phyloP scores from a whole-genome alignment of 2,888 invertebrate genomes.

The Acronicta aceris region DNA sequence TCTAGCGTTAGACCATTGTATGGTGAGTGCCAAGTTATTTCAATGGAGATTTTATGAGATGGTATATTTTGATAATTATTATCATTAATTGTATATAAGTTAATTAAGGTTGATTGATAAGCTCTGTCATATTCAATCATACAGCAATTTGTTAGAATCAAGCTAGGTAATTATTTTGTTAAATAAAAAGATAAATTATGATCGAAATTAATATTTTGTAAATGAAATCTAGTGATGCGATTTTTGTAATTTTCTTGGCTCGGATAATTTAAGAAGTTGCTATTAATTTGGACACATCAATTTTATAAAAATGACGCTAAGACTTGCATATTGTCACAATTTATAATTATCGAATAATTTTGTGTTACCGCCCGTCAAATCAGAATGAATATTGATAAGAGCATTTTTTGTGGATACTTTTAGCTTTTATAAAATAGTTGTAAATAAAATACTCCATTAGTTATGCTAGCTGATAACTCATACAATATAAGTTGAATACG shows the following conservation, averaged over 20 bases:
- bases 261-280: slow-evolving; percentile 9
- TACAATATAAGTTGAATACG: slow-evolving; percentile 46
- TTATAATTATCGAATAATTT: too few relatives aligned
- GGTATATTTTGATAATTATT: slow-evolving; percentile 77
- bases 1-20: slow-evolving; percentile 66
- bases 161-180: slow-evolving; percentile 13
- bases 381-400: slow-evolving; percentile 12
- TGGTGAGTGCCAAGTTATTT: slow-evolving; percentile 83
- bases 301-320: background rate
- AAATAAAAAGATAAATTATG: slow-evolving; percentile 1
- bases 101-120: slow-evolving; percentile 68
- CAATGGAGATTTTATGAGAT: slow-evolving; percentile 76
- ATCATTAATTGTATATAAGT: slow-evolving; percentile 72
- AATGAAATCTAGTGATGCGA: slow-evolving; percentile 4
- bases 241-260: slow-evolving; percentile 6
- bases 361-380: too few relatives aligned
- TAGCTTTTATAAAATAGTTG: slow-evolving; percentile 38
- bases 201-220: slow-evolving; percentile 9
- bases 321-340: too few relatives aligned
- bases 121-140: slow-evolving; percentile 62
- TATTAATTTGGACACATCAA: slow-evolving; percentile 36
- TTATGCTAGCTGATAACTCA: slow-evolving; percentile 54
- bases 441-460: slow-evolving; percentile 57
- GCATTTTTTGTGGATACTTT: slow-evolving; percentile 35
- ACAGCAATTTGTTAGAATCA: slow-evolving; percentile 29